These are phyloP conservation scores for Pollachius pollachius DNA, from an alignment of 2,113 vertebrate genomes.

Conservation along the genomic window DNA sequence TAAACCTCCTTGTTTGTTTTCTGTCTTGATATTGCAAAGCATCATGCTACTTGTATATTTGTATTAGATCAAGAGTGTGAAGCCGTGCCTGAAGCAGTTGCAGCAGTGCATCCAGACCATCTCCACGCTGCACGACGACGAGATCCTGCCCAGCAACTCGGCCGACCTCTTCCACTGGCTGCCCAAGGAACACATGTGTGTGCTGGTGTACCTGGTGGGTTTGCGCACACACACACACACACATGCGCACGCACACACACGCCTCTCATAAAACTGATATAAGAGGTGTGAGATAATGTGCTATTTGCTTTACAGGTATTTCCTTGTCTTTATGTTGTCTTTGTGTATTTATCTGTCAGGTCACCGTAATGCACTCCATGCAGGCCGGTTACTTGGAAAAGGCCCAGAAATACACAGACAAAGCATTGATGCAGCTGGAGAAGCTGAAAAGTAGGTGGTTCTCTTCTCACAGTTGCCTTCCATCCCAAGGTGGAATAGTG, in stretches of 20 bases:
- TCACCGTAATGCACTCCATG: conserved; percentile 99
- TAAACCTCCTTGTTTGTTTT: no score
- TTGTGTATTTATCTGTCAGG: conserved; percentile 66
- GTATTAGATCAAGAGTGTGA: conserved; percentile 92
- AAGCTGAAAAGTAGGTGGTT: conserved; percentile 92
- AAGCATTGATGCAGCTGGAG: conserved; percentile 98
- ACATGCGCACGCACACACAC: not conserved
- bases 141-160: conserved; percentile 95
- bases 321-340: no score
- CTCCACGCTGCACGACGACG: conserved; percentile 95
- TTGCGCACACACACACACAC: no score
- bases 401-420: conserved; percentile 98
- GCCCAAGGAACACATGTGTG: conserved; percentile 99
- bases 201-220: conserved; percentile 95
- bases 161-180: conserved; percentile 98
- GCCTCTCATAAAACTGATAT: conserved; percentile 14
- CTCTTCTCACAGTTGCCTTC: no score
- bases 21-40: no score
- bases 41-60: not conserved
- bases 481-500: no score
- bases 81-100: conserved; percentile 95
- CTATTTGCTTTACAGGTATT: no score
- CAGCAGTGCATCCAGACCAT: conserved; percentile 99
- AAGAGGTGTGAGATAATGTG: not conserved
- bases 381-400: conserved; percentile 98